Evolutionary conservation across 1,140 invertebrate species (phyloP).

Genomic region (Coptotermes formosanus): DNA sequence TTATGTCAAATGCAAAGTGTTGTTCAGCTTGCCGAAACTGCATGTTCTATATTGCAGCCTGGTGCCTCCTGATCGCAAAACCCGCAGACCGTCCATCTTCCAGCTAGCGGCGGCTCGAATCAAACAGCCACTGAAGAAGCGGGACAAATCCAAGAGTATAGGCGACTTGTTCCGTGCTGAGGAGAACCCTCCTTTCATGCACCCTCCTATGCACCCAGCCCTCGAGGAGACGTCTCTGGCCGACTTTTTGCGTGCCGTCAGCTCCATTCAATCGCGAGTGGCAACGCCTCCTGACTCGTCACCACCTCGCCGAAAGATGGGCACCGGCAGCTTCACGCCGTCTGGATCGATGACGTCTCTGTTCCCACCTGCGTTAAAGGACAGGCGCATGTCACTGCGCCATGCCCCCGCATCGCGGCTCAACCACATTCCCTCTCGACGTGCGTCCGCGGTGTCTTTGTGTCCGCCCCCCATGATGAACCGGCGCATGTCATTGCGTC

Average conservation of each 20-base stretch:
- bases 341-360: background rate
- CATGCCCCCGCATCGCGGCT: background rate
- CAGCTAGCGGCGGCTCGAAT: background rate
- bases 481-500: no score
- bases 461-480: no score
- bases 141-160: background rate
- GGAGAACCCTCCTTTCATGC: background rate
- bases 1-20: no score
- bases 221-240: slow-evolving; percentile 20
- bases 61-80: background rate
- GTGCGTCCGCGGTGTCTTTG: no score
- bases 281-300: background rate
- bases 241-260: slow-evolving; percentile 19
- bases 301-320: background rate
- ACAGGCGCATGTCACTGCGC: background rate
- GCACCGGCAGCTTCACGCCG: background rate
- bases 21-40: background rate
- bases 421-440: no score
- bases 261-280: background rate
- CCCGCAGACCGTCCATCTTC: background rate
- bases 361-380: background rate
- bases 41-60: background rate
- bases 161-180: background rate
- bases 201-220: background rate
- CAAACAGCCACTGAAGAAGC: background rate